Conservation (phyloP, 2,888 invertebrate genomes). For the Eumerus sabulonum region DNA sequence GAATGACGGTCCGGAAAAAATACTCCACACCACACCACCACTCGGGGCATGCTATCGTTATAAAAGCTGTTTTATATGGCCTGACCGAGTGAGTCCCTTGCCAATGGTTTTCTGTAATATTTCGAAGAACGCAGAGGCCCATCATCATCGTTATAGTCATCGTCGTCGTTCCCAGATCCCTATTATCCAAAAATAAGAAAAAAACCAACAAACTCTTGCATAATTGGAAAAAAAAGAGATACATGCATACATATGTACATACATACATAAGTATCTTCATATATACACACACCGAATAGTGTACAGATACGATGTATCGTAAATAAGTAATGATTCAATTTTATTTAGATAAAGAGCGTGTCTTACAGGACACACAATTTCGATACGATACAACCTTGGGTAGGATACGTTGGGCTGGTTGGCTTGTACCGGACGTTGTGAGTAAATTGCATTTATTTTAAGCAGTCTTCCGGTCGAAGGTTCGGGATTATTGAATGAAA, state of each 20-base stretch:
- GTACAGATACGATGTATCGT: conserved; percentile 4
- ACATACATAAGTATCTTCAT: too few relatives aligned
- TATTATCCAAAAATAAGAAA: neutral
- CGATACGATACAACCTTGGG: neutral
- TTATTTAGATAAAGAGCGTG: conserved; percentile 41
- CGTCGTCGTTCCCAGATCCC: too few relatives aligned
- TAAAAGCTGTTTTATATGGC: conserved; percentile 20
- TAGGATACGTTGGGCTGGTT: neutral
- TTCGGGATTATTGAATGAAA: conserved; percentile 44
- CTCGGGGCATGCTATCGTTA: neutral
- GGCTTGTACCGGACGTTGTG: neutral
- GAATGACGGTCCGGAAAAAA: conserved; percentile 2
- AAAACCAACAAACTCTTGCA: conserved; percentile 2
- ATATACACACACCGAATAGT: neutral
- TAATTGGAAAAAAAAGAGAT: conserved; percentile 36
- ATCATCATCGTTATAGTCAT: conserved; percentile 18
- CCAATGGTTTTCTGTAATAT: conserved; percentile 25
- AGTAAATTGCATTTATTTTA: conserved; percentile 35
- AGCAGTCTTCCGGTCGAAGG: conserved; percentile 19
- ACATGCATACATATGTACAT: too few relatives aligned
- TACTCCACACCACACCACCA: neutral
- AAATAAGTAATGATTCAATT: conserved; percentile 52
- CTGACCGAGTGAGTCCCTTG: conserved; percentile 19
- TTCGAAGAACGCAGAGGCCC: neutral
- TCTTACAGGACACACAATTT: conserved; percentile 26